Base-by-base conservation (phyloP, 1,140 invertebrate genomes). In the Tetramorium parvispinum region DNA sequence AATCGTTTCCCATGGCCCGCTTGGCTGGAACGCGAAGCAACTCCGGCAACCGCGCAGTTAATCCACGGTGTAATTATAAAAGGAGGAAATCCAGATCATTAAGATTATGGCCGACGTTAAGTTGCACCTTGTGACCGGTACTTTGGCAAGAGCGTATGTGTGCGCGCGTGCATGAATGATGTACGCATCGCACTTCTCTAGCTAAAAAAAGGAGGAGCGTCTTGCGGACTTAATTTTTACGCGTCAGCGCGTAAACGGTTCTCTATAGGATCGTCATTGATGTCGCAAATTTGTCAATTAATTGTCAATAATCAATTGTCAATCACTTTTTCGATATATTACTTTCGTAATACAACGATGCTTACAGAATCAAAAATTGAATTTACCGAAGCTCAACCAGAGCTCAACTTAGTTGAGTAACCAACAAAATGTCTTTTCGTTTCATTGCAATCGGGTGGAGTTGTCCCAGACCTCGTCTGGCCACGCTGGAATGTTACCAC, bases 1-100 rank as follows among this genome's bases (percentile, higher is more conserved):
- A 88, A 86, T 90, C 88, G 88, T 90, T 89, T 90, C 88, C 88
- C 88, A 89, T 89, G 85, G 68, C 76, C 78, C 85, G 32, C n/a
- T 70, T 61, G 49, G 18, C 21, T 68, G 87, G 51, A 55, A 68
- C 68, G n/a, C 46, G 55, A 21, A 43, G 24, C 51, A 16, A 40
- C 43, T 65, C 51, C 51, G 71, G 68, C 57, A 78, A 51, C 27
- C 55, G 65, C 73, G 63, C 57, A 32, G 71, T 81, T 85, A 81
- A 87, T 90, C 87, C 87, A 61, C 57, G 24, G 13, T 51, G 87
- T 85, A 91, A 91, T 91, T 91, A 91, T 77, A 16, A 68, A 46
- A 46, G 73, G n/a, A 57, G 75, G 86, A 90, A 88, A 90, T 91
- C 57, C 86, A 90, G 89, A 90, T 78, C 81, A 79, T 89, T 63